Percentiles rank a stretch among this genome's conserved stretches.
These are phyloP conservation scores for Copidosoma floridanum DNA, from an alignment of 1,140 invertebrate species.

Conservation along the genomic window DNA sequence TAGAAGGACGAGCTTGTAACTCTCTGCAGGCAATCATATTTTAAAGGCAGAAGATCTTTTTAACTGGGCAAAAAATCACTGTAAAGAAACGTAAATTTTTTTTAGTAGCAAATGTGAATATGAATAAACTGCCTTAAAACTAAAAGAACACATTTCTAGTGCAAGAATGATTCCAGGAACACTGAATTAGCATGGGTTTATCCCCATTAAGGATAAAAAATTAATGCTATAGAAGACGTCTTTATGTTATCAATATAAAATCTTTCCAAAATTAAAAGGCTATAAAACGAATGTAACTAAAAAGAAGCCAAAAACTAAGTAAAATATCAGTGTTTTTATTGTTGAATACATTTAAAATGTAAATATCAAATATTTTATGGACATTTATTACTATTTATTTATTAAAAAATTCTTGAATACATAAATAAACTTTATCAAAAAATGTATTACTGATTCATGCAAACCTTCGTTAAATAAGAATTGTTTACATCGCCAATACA, in stretches of 20 bases:
- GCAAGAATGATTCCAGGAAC: background rate
- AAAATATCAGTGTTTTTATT: no score
- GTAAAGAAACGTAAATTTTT: background rate
- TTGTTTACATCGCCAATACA: no score
- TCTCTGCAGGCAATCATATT: background rate
- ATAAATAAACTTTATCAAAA: no score
- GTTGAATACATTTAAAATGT: no score
- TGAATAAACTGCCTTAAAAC: background rate
- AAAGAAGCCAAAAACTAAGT: no score
- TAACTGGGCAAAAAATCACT: conserved; percentile 2
- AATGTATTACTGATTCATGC: no score
- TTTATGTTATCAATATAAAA: background rate
- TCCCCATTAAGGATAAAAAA: background rate
- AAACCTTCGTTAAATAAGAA: no score
- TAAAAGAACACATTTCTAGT: background rate
- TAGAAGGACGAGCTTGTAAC: conserved; percentile 9
- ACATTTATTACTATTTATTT: no score
- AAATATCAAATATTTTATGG: no score
- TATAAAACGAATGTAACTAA: no score
- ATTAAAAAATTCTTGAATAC: no score
- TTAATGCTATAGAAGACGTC: background rate
- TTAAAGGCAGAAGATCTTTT: background rate
- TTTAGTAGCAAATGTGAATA: background rate
- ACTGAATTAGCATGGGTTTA: background rate
- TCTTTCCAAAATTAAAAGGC: background rate